phyloP scores from a whole-genome alignment of 2,888 invertebrate species.

The Sussaba pulchella region DNA sequence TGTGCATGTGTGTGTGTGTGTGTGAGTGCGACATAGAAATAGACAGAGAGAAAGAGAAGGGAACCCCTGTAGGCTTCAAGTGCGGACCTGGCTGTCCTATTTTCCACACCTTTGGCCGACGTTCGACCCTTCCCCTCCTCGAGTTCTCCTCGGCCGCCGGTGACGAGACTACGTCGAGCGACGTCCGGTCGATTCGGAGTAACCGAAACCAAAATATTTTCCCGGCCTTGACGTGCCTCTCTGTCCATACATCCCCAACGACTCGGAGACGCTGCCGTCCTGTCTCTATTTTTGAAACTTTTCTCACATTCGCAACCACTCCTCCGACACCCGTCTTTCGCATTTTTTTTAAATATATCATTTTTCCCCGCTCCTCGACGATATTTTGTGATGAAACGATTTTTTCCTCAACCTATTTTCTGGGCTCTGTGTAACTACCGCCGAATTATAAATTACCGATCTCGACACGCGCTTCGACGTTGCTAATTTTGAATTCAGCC shows the following conservation, averaged over 20 bases:
- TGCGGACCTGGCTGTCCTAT: slow-evolving; percentile 68
- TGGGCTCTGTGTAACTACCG: slow-evolving; percentile 12
- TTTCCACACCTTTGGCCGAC: slow-evolving; percentile 67
- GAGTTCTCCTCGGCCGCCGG: slow-evolving; percentile 50
- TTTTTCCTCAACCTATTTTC: slow-evolving; percentile 10
- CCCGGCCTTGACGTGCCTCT: slow-evolving; percentile 55
- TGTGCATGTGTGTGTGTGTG: not conserved
- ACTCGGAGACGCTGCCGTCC: slow-evolving; percentile 27
- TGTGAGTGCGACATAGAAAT: slow-evolving; percentile 8
- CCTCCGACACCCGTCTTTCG: slow-evolving; percentile 4
- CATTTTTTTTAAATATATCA: slow-evolving; percentile 55
- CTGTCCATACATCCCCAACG: slow-evolving; percentile 15
- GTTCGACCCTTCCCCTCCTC: slow-evolving; percentile 38
- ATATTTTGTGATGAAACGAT: slow-evolving; percentile 35
- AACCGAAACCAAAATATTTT: slow-evolving; percentile 65
- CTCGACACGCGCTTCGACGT: too few species aligned
- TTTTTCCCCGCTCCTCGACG: not conserved
- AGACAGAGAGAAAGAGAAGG: slow-evolving; percentile 35
- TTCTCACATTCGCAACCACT: not conserved
- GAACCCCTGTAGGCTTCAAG: slow-evolving; percentile 52
- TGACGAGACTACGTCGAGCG: slow-evolving; percentile 47
- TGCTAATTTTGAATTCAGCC: too few species aligned
- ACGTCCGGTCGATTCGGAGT: slow-evolving; percentile 62
- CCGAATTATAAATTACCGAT: slow-evolving; percentile 21
- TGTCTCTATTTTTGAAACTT: slow-evolving; percentile 39